phyloP scores from a whole-genome alignment of 2,113 vertebrate species.

The Microtus oregoni region DNA sequence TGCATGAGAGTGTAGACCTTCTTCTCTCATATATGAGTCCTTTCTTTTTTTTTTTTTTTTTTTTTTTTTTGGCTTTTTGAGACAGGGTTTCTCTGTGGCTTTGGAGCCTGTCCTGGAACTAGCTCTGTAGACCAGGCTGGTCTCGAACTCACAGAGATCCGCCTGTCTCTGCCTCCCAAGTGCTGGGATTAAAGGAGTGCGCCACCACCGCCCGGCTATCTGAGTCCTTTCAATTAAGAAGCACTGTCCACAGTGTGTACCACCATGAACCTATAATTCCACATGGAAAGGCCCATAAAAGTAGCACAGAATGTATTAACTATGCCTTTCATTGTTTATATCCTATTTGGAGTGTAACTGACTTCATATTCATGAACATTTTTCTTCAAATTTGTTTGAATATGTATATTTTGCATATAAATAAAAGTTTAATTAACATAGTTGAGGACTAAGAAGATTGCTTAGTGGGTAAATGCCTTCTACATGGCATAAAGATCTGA shows the following conservation, averaged over 20 bases:
- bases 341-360: not conserved
- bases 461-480: not conserved
- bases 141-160: too few relatives aligned
- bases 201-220: too few relatives aligned
- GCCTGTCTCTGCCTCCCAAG: too few relatives aligned
- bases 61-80: too few relatives aligned
- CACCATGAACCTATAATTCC: not conserved
- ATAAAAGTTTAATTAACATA: not conserved
- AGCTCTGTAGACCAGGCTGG: too few relatives aligned
- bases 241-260: rapidly evolving
- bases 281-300: not conserved
- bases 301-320: not conserved
- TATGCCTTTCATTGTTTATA: not conserved
- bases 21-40: not conserved
- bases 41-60: too few relatives aligned
- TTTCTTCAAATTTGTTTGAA: not conserved
- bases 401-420: not conserved
- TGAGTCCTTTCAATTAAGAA: not conserved
- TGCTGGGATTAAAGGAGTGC: too few relatives aligned
- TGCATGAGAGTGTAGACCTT: not conserved
- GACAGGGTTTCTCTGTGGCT: too few relatives aligned
- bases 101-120: too few relatives aligned
- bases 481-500: not conserved
- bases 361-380: not conserved
- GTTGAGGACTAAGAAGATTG: not conserved